Evolutionary conservation across 2,888 invertebrate genomes (phyloP).

Genomic region (Allygus modestus): DNA sequence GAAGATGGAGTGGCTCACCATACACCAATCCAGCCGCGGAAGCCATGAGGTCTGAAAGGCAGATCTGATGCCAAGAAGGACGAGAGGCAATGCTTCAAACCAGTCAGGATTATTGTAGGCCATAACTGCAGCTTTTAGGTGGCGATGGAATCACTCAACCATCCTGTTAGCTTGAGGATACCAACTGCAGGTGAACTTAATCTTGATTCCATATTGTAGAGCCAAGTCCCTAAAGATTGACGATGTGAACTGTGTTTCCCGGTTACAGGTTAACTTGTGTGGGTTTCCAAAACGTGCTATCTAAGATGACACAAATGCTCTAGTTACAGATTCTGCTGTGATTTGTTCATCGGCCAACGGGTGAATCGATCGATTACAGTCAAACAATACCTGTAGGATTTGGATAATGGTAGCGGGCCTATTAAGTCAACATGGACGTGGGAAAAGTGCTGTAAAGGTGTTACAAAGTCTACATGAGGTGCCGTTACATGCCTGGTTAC

Average conservation of each 20-base stretch:
- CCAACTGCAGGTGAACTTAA: neutral
- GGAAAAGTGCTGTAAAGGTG: neutral
- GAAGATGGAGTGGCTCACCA: no score
- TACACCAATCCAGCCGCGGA: no score
- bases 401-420: neutral
- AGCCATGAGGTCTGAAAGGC: no score
- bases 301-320: no score
- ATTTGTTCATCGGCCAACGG: slow-evolving; percentile 73
- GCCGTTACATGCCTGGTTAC: neutral
- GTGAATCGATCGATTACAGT: slow-evolving; percentile 72
- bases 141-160: slow-evolving; percentile 62
- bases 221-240: neutral
- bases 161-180: neutral
- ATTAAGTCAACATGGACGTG: neutral
- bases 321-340: slow-evolving; percentile 73
- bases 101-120: neutral
- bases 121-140: slow-evolving; percentile 60
- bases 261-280: slow-evolving; percentile 65
- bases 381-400: slow-evolving; percentile 64
- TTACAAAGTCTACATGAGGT: neutral
- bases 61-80: slow-evolving; percentile 56
- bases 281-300: neutral
- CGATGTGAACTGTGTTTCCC: slow-evolving; percentile 65
- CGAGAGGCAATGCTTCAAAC: slow-evolving; percentile 48
- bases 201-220: neutral